Base-by-base conservation (phyloP, 2,797 vertebrate genomes). In the Nannoperca australis region DNA sequence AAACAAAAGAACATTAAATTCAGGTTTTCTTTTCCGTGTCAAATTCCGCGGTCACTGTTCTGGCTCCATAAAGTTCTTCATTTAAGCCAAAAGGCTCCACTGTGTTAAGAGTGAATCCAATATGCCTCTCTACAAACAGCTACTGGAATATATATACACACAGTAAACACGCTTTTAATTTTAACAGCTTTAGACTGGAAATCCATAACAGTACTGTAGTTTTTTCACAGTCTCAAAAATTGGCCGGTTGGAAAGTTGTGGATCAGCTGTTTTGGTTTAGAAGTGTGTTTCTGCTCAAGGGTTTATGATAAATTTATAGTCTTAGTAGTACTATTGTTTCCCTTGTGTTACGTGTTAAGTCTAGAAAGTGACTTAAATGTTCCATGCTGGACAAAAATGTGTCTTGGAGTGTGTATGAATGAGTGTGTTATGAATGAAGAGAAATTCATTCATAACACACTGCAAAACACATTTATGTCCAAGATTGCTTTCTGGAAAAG, bases 231-330 rank as follows among this genome's bases (percentile, higher is more conserved):
- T 30, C 62, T 66, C 32, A 14, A 4, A 27, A 59, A 51, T 5
- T 24, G 36, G 27, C 54, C 24, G 12, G 22, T 14, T 44, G 34
- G 14, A 30, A 66, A 50, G 60, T 34, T 67, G 22, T 8, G 12
- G 53, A 65, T 78, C 44, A 78, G 51, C 67, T 50, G 67, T 38
- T 70, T 47, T 42, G 40, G 42, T 42, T 32, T 18, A 17, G 12
- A 40, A 3, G 54, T 6, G 34, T 32, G 51, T 65, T 66, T 18
- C 63, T 51, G 47, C 20, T 20, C 20, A 30, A 30, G 32, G 22
- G 32, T 50, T 40, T 50, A 32, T 6, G 54, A 59, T 51, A 0
- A 54, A 7, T n/a, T 20, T 24, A 24, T 18, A 34, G 27, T 14
- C 54, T 74, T 22, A 12, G 4, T 18, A n/a, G 13, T 32, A 12